A percentile compares a stretch with the other conserved stretches of the same genome.
Conservation (phyloP, 2,797 vertebrate species). For the Hydrophis major region DNA sequence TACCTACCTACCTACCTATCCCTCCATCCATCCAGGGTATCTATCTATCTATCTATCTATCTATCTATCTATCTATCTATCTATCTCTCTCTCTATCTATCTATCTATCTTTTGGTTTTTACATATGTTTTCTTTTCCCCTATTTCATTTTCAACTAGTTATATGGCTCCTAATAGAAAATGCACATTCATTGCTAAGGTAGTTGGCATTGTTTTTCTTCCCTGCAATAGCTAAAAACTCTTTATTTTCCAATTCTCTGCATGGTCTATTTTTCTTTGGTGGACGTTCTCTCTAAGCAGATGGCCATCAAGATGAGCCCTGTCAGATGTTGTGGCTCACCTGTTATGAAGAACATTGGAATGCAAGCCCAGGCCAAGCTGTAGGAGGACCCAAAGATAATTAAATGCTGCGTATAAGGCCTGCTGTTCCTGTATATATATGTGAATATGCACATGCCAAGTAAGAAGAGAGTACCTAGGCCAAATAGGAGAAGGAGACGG, state of each 20-base stretch:
- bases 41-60: no score
- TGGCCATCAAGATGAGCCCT: neutral
- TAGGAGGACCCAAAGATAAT: constrained; percentile 56
- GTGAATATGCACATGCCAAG: constrained; percentile 52
- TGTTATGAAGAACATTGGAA: constrained; percentile 12
- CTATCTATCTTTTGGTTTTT: neutral
- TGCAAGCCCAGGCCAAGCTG: constrained; percentile 53
- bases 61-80: neutral
- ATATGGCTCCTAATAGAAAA: neutral
- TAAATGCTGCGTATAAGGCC: neutral
- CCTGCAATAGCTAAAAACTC: neutral
- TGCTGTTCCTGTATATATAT: neutral
- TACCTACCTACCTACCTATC: no score
- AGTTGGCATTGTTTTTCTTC: neutral
- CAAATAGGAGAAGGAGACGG: neutral
- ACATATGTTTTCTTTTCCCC: neutral
- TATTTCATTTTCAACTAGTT: neutral
- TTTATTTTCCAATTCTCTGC: neutral
- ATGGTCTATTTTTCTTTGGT: neutral
- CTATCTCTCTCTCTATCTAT: no score
- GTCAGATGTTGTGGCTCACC: constrained; percentile 24
- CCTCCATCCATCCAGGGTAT: no score
- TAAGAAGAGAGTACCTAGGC: constrained; percentile 29
- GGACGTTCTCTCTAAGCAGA: neutral
- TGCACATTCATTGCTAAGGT: neutral